These are phyloP conservation scores for Pseudorectes ferrugineus DNA, from an alignment of 2,113 vertebrate genomes.

Conservation along the genomic window DNA sequence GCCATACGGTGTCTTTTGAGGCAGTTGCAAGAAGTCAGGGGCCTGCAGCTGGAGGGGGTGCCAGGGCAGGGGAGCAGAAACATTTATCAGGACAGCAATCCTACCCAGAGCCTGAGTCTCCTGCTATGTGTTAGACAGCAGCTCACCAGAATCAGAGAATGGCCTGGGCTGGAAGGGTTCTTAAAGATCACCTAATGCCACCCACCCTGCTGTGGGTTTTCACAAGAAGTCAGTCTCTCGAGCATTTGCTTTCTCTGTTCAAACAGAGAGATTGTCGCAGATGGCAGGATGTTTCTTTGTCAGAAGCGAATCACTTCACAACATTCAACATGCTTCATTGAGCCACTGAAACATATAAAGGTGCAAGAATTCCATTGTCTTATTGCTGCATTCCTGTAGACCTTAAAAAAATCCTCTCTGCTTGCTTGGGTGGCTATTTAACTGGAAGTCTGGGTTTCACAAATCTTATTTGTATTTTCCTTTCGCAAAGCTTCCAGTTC, in stretches of 20 bases:
- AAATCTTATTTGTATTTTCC: not conserved
- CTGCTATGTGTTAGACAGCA: not conserved
- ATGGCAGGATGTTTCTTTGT: not conserved
- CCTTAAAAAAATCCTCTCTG: not conserved
- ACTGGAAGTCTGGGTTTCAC: not conserved
- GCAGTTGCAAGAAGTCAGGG: not conserved
- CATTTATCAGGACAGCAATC: not conserved
- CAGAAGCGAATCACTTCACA: not conserved
- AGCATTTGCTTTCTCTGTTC: not conserved
- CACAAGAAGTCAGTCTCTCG: not conserved
- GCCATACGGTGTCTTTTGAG: not conserved
- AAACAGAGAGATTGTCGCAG: not conserved
- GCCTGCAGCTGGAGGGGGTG: not conserved
- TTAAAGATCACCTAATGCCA: not conserved
- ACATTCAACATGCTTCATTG: not conserved
- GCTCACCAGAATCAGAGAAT: not conserved
- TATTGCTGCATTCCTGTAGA: not conserved
- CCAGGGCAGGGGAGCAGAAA: not conserved
- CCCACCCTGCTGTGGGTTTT: not conserved
- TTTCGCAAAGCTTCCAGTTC: not conserved
- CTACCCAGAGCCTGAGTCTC: fast-evolving
- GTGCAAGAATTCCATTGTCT: not conserved
- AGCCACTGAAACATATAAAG: not conserved
- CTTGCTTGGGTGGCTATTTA: not conserved
- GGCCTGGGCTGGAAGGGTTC: not conserved